A percentile compares a stretch with the other conserved stretches of the same genome.
These are phyloP conservation scores for Anodontia alba DNA, from an alignment of 2,888 invertebrate genomes.

Conservation along the genomic window DNA sequence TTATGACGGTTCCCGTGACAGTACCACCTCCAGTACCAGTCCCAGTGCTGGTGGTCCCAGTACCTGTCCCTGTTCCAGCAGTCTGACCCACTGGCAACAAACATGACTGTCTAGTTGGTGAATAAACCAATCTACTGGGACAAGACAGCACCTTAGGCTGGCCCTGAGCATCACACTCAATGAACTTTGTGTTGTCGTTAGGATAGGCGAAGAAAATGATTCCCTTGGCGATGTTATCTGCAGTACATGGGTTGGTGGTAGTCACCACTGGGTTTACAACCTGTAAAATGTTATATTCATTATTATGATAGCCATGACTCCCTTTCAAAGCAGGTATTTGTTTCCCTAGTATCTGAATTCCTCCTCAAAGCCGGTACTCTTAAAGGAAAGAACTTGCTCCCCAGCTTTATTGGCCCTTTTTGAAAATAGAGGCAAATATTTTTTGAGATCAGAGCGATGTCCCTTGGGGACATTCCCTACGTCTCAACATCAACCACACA, in stretches of 20 bases:
- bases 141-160: conserved; percentile 60
- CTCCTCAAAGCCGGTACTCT: too few relatives aligned
- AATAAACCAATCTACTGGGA: conserved; percentile 60
- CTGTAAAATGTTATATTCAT: neutral
- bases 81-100: conserved; percentile 32
- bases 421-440: too few relatives aligned
- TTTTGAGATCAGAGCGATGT: too few relatives aligned
- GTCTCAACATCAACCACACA: too few relatives aligned
- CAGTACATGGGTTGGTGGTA: conserved; percentile 55
- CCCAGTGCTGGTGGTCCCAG: neutral
- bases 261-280: neutral
- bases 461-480: too few relatives aligned
- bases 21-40: conserved; percentile 27
- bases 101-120: conserved; percentile 56
- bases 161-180: conserved; percentile 60
- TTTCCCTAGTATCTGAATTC: too few relatives aligned
- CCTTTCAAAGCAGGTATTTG: too few relatives aligned
- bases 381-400: too few relatives aligned
- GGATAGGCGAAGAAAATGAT: conserved; percentile 56
- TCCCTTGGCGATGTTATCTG: conserved; percentile 51
- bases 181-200: conserved; percentile 63
- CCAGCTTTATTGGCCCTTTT: too few relatives aligned
- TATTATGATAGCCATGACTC: too few relatives aligned
- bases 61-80: conserved; percentile 16
- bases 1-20: conserved; percentile 16